These are phyloP conservation scores for Dendroctonus valens DNA, from an alignment of 1,140 invertebrate species.

Conservation along the genomic window DNA sequence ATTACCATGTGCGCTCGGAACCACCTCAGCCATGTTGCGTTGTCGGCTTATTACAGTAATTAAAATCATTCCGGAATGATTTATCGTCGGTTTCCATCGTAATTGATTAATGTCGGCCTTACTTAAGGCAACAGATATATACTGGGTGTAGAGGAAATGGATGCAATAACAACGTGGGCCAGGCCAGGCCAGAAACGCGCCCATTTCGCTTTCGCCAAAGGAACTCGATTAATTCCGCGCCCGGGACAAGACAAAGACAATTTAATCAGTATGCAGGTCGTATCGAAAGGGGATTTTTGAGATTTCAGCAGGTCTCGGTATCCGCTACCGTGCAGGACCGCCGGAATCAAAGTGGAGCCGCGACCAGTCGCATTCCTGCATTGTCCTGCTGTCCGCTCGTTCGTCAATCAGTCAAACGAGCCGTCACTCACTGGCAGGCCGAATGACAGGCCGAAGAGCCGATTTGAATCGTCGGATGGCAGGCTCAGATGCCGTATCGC, in stretches of 20 bases:
- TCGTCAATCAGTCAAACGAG: constrained; percentile 2
- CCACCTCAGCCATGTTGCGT: constrained; percentile 8
- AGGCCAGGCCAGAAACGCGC: too few species aligned
- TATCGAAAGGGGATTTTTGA: constrained; percentile 2
- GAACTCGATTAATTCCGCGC: neutral
- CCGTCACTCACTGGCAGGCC: neutral
- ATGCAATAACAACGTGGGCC: too few species aligned
- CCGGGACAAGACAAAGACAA: neutral
- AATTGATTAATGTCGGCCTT: constrained; percentile 13
- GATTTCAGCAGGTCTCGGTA: neutral
- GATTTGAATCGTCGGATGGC: constrained; percentile 1
- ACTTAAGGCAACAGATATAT: neutral
- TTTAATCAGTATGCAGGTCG: constrained; percentile 2
- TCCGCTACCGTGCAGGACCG: neutral
- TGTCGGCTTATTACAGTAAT: constrained; percentile 22
- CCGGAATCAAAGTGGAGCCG: constrained; percentile 1
- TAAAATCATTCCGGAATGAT: constrained; percentile 18
- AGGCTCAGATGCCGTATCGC: neutral
- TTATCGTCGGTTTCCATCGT: constrained; percentile 11
- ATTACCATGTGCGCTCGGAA: constrained; percentile 4
- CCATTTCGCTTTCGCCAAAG: neutral
- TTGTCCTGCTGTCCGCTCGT: neutral
- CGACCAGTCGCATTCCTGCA: constrained; percentile 2
- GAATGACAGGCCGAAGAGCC: neutral
- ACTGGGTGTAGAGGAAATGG: neutral